Percentiles rank a stretch among this genome's conserved stretches.
Evolutionary conservation across 1,140 invertebrate species (phyloP).

Genomic region (Heliconius himera): DNA sequence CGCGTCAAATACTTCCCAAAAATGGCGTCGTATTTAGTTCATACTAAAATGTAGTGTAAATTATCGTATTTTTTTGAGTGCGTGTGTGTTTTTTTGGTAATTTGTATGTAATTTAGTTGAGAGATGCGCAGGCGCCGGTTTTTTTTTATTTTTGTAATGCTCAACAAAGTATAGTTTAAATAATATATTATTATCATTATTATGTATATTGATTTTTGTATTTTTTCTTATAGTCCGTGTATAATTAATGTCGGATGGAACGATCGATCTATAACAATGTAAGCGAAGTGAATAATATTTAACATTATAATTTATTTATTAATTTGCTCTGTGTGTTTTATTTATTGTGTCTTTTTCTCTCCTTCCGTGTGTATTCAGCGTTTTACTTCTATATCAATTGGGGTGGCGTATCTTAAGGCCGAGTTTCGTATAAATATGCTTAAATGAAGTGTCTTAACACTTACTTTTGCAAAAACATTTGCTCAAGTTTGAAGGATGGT

Average conservation of each 20-base stretch:
- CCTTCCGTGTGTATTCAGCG: not conserved
- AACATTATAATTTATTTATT: slow-evolving; percentile 81
- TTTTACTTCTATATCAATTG: no score
- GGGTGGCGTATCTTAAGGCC: no score
- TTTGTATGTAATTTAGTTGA: not conserved
- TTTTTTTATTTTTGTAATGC: slow-evolving; percentile 78
- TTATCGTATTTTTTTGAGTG: slow-evolving; percentile 29
- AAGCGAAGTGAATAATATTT: slow-evolving; percentile 78
- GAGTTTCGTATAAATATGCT: no score
- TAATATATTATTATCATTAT: slow-evolving; percentile 46
- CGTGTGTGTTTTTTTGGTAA: slow-evolving; percentile 27
- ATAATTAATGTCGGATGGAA: slow-evolving; percentile 67
- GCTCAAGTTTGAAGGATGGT: no score
- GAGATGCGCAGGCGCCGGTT: slow-evolving; percentile 11
- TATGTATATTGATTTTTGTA: slow-evolving; percentile 70
- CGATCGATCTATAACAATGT: slow-evolving; percentile 71
- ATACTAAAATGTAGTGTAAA: slow-evolving; percentile 26
- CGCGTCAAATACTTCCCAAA: not conserved
- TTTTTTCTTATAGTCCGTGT: slow-evolving; percentile 60
- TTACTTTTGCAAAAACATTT: no score
- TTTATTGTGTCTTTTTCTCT: not conserved
- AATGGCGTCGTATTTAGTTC: not conserved
- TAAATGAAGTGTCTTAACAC: no score
- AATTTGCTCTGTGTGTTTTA: slow-evolving; percentile 68
- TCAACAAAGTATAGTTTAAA: slow-evolving; percentile 69